A percentile compares a stretch with the other conserved stretches of the same genome.
These are phyloP conservation scores for Andrena minutula DNA, from an alignment of 2,888 invertebrate genomes.

Conservation along the genomic window DNA sequence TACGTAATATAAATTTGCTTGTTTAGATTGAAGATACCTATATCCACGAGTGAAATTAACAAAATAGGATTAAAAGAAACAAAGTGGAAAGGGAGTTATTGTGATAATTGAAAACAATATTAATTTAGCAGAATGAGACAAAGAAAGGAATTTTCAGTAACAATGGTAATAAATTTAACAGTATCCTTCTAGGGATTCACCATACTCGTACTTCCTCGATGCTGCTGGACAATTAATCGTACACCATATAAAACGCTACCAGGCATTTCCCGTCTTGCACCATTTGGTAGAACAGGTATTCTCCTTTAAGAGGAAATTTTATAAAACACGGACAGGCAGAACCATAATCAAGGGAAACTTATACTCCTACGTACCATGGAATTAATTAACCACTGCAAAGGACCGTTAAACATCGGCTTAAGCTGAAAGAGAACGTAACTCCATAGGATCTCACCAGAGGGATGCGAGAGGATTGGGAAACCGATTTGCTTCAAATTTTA, in stretches of 20 bases:
- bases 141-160: neutral
- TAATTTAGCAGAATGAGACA: neutral
- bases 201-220: neutral
- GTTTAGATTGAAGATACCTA: no score
- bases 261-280: neutral
- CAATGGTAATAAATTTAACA: neutral
- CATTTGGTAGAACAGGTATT: neutral
- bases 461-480: no score
- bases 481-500: no score
- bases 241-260: neutral
- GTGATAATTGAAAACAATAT: neutral
- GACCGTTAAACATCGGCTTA: neutral
- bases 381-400: neutral
- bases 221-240: neutral
- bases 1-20: no score
- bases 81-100: no score
- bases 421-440: neutral
- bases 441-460: neutral
- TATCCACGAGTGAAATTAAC: no score
- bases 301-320: neutral
- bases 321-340: neutral
- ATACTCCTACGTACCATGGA: neutral
- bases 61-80: no score
- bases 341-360: constrained; percentile 1
- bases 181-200: neutral